These are phyloP conservation scores for Otolemur crassicaudatus DNA, from an alignment of 2,797 vertebrate species.

Conservation along the genomic window DNA sequence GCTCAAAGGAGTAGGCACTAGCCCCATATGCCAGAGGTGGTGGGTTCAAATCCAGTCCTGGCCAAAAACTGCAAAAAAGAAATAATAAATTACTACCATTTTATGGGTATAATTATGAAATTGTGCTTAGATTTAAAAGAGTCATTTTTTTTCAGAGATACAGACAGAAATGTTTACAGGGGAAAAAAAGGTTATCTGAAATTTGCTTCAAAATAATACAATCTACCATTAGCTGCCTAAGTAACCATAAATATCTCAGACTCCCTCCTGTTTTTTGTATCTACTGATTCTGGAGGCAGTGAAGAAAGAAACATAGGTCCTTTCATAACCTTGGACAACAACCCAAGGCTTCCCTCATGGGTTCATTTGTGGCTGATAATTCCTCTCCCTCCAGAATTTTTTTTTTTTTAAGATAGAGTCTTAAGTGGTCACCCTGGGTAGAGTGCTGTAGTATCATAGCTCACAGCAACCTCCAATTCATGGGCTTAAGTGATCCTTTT, in stretches of 20 bases:
- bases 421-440: too few species aligned
- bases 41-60: too few species aligned
- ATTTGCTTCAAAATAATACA: slow-evolving; percentile 34
- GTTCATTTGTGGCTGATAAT: neutral
- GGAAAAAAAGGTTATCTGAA: neutral
- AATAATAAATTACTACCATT: neutral
- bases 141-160: neutral
- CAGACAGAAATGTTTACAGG: neutral
- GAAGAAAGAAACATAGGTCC: neutral
- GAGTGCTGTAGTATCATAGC: too few species aligned
- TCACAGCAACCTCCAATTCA: too few species aligned
- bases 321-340: neutral
- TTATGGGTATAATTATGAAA: slow-evolving; percentile 9
- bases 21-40: too few species aligned
- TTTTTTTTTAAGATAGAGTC: too few species aligned
- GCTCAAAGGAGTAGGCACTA: too few species aligned
- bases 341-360: neutral
- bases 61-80: neutral
- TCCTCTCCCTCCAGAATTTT: neutral
- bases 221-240: neutral
- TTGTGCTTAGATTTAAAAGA: neutral
- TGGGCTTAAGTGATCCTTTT: too few species aligned
- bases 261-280: neutral
- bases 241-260: neutral
- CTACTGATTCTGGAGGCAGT: neutral